phyloP scores from a whole-genome alignment of 2,113 vertebrate genomes.

The Cranoglanis bouderius region DNA sequence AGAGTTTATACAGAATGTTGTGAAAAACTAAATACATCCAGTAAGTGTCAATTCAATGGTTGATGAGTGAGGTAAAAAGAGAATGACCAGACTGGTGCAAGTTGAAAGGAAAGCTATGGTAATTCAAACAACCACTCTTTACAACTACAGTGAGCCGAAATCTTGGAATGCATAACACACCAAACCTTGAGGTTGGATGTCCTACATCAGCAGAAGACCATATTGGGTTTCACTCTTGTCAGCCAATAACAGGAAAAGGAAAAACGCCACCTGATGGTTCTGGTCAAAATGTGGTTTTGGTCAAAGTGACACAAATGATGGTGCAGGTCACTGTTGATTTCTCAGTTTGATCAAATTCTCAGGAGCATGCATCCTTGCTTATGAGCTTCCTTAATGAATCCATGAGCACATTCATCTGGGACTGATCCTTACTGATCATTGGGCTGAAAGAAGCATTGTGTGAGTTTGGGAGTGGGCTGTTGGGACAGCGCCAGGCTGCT shows the following conservation, averaged over 20 bases:
- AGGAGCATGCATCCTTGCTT: background rate
- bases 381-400: background rate
- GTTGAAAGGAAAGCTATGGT: background rate
- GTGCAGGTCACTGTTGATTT: background rate
- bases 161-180: background rate
- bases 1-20: no score
- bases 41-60: background rate
- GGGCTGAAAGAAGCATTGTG: background rate
- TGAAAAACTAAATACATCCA: background rate
- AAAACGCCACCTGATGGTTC: background rate
- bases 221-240: background rate
- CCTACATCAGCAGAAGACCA: background rate
- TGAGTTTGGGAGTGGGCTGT: slow-evolving; percentile 26
- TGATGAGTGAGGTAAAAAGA: background rate
- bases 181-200: background rate
- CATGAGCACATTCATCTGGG: background rate
- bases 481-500: background rate
- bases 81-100: background rate
- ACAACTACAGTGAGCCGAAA: background rate
- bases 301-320: background rate
- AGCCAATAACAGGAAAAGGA: background rate
- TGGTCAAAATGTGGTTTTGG: background rate
- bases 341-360: background rate
- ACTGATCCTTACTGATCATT: background rate
- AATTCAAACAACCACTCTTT: background rate